A percentile compares a stretch with the other conserved stretches of the same genome.
These are phyloP conservation scores for Ptychobarbus kaznakovi DNA, from an alignment of 2,797 vertebrate species.

Conservation along the genomic window DNA sequence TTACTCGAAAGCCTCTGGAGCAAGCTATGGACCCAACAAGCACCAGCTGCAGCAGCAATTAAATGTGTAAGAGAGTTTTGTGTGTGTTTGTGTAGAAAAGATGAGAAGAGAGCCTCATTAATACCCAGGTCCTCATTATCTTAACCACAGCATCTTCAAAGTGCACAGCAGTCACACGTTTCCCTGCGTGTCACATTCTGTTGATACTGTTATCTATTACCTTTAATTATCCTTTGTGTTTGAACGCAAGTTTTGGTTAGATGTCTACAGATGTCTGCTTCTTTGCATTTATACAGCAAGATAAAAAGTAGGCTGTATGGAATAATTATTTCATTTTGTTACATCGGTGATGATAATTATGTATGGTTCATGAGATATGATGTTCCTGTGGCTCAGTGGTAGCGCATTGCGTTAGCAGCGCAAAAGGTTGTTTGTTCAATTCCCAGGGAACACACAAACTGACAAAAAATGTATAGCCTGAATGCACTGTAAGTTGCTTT, in stretches of 20 bases:
- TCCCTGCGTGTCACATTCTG: slow-evolving; percentile 64
- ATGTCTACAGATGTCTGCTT: slow-evolving; percentile 36
- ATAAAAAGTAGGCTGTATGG: slow-evolving; percentile 4
- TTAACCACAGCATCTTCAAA: slow-evolving; percentile 60
- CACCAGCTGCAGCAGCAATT: slow-evolving; percentile 69
- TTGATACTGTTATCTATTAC: slow-evolving; percentile 69
- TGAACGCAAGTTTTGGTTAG: slow-evolving; percentile 39
- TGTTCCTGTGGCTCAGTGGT: no score
- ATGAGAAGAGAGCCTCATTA: slow-evolving; percentile 60
- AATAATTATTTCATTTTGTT: background rate
- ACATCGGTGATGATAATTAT: background rate
- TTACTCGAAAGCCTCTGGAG: slow-evolving; percentile 46
- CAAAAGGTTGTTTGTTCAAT: no score
- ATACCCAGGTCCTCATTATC: slow-evolving; percentile 60
- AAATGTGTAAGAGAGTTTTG: slow-evolving; percentile 59
- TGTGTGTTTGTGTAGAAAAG: slow-evolving; percentile 51
- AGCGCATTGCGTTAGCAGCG: no score
- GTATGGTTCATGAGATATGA: background rate
- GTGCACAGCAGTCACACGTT: slow-evolving; percentile 57
- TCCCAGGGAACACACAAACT: no score
- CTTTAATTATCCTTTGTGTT: slow-evolving; percentile 69
- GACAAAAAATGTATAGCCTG: no score
- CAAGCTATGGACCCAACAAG: slow-evolving; percentile 62
- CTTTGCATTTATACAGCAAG: slow-evolving; percentile 54
- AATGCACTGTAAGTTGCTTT: no score